These are phyloP conservation scores for Peromyscus maniculatus DNA, from an alignment of 2,113 vertebrate genomes.

Conservation along the genomic window DNA sequence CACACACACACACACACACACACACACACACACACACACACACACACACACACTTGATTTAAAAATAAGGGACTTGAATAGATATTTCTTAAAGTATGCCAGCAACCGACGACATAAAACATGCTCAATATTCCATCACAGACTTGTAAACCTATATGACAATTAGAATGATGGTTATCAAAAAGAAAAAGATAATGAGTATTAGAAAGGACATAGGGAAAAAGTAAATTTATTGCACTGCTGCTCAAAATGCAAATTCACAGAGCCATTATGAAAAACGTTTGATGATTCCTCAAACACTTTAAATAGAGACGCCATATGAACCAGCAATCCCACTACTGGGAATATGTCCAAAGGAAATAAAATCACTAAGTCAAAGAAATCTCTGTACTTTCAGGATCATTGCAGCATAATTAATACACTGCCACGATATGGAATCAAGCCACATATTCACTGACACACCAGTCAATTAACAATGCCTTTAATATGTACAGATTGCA, in stretches of 20 bases:
- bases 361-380: not conserved
- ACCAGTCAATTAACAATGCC: not conserved
- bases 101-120: not conserved
- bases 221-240: not conserved
- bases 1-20: not conserved
- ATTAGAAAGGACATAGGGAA: not conserved
- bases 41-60: not conserved
- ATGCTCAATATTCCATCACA: not conserved
- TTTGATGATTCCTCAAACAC: not conserved
- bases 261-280: not conserved
- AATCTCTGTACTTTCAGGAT: not conserved
- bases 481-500: not conserved
- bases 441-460: not conserved
- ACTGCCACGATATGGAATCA: not conserved
- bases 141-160: not conserved
- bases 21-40: not conserved
- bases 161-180: not conserved
- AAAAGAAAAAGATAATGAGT: not conserved
- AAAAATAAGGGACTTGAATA: not conserved
- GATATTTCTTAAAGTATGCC: not conserved
- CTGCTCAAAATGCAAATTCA: not conserved
- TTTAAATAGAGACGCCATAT: not conserved
- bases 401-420: not conserved
- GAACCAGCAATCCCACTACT: not conserved
- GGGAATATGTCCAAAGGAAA: not conserved